Percentiles rank a stretch among this genome's conserved stretches.
Evolutionary conservation across 2,113 vertebrate species (phyloP).

Genomic region (Pachyramphus minor): DNA sequence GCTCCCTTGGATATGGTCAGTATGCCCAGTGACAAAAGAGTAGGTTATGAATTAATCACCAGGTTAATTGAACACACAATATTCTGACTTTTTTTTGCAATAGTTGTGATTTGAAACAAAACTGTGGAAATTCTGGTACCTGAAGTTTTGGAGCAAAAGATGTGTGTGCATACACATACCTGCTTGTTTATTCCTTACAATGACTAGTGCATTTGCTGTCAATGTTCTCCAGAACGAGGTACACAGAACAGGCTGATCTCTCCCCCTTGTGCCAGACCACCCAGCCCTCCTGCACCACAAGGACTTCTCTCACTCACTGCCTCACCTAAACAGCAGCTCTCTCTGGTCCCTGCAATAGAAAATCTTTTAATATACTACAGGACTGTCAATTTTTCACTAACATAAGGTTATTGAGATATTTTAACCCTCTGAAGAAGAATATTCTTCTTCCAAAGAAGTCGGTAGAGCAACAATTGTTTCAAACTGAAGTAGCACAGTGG

Average conservation of each 20-base stretch:
- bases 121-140: neutral
- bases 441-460: neutral
- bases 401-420: neutral
- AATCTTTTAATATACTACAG: neutral
- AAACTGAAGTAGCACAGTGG: neutral
- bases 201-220: neutral
- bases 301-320: neutral
- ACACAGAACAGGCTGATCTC: neutral
- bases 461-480: neutral
- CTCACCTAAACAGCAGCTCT: neutral
- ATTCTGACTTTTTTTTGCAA: neutral
- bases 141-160: neutral
- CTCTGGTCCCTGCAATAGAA: neutral
- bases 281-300: neutral
- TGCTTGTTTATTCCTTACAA: neutral
- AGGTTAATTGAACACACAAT: slow-evolving; percentile 29
- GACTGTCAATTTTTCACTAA: neutral
- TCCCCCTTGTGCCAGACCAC: neutral
- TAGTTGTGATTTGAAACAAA: slow-evolving; percentile 46
- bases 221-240: neutral
- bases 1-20: neutral
- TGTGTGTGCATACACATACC: neutral
- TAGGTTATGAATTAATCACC: slow-evolving; percentile 1
- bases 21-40: neutral
- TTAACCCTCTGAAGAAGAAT: neutral